Conservation (phyloP, 2,888 invertebrate species). For the Pycnomerus fuliginosus region DNA sequence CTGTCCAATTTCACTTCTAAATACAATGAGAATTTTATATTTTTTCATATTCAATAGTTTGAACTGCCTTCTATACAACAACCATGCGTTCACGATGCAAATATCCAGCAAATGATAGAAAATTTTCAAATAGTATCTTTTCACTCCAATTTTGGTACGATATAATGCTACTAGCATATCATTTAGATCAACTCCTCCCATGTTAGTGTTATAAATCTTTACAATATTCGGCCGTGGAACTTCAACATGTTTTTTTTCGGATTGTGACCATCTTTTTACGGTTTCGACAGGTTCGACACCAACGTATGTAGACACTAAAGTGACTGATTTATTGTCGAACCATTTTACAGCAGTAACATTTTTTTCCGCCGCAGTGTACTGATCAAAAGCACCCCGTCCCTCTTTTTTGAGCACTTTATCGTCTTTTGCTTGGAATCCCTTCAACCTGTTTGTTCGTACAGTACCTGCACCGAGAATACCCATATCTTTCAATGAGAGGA, state of each 20-base stretch:
- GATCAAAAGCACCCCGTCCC: neutral
- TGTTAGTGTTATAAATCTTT: neutral
- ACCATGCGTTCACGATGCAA: neutral
- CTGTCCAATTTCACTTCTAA: too few relatives aligned
- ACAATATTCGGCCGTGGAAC: slow-evolving; percentile 1
- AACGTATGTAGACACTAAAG: neutral
- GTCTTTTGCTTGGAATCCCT: neutral
- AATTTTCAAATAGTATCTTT: neutral
- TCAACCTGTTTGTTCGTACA: neutral
- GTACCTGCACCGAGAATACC: neutral
- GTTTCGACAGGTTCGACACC: neutral
- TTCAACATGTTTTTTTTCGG: neutral
- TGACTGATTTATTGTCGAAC: neutral
- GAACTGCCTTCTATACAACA: neutral
- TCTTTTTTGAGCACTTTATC: neutral
- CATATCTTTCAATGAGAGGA: neutral
- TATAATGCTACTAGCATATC: neutral
- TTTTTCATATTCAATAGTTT: too few relatives aligned
- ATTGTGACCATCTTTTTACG: neutral
- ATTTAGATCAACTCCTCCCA: neutral
- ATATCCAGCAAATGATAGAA: neutral
- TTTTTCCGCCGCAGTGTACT: neutral
- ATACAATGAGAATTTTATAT: too few relatives aligned
- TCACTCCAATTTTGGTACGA: neutral
- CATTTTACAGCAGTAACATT: slow-evolving; percentile 1